Conservation (phyloP, 2,888 invertebrate genomes). For the Cephonodes hylas region DNA sequence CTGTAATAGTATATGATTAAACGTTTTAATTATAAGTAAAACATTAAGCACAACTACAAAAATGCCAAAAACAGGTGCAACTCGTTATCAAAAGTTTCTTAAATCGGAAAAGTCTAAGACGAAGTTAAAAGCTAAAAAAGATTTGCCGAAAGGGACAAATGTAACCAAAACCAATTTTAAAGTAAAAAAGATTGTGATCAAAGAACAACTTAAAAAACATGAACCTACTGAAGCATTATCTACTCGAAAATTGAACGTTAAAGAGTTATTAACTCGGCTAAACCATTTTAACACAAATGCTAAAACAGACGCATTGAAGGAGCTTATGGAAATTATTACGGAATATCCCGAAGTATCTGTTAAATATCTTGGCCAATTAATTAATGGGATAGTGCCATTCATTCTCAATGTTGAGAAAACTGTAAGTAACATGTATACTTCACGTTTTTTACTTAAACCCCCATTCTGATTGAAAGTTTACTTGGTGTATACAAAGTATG, state of each 20-base stretch:
- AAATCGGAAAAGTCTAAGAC: constrained; percentile 94
- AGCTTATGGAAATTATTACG: constrained; percentile 79
- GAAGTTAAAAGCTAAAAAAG: constrained; percentile 90
- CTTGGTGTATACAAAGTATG: too few relatives aligned
- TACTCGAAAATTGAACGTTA: constrained; percentile 84
- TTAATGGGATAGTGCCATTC: constrained; percentile 85
- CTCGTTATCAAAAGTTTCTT: constrained; percentile 86
- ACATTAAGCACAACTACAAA: constrained; percentile 11
- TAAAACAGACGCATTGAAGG: constrained; percentile 83
- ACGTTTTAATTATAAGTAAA: not conserved
- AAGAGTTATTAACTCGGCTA: constrained; percentile 86
- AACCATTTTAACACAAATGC: constrained; percentile 88
- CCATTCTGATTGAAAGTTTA: too few relatives aligned
- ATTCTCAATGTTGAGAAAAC: constrained; percentile 86
- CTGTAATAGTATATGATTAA: too few relatives aligned
- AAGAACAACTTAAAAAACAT: constrained; percentile 85
- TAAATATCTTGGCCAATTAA: constrained; percentile 83
- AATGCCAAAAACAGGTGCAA: constrained; percentile 75
- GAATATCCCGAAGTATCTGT: constrained; percentile 61
- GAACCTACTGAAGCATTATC: constrained; percentile 81
- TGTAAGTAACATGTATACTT: constrained; percentile 68
- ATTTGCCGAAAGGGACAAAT: constrained; percentile 92
- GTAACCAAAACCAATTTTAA: constrained; percentile 94
- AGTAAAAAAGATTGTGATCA: constrained; percentile 91
- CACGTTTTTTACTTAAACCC: too few relatives aligned